Conservation (phyloP, 2,888 invertebrate genomes). For the Caenorhabditis sp. region DNA sequence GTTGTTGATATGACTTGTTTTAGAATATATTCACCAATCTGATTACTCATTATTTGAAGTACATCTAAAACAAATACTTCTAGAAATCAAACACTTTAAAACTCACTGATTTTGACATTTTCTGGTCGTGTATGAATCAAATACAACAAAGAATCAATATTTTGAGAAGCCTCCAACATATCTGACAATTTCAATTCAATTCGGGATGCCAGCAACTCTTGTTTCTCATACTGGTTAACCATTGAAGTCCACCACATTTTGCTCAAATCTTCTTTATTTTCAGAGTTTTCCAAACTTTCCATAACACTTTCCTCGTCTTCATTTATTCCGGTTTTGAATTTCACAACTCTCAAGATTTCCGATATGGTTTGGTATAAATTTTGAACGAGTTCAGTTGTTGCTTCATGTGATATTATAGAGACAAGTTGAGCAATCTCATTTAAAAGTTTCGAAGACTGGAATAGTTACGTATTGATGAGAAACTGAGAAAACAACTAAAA, state of each 20-base stretch:
- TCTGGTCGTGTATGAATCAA: slow-evolving; percentile 10
- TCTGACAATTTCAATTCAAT: slow-evolving; percentile 20
- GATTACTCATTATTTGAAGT: background rate
- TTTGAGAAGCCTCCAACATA: background rate
- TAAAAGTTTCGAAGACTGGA: slow-evolving; percentile 11
- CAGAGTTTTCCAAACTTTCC: background rate
- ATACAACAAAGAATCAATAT: slow-evolving; percentile 4
- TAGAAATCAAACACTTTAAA: too few species aligned
- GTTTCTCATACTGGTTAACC: background rate
- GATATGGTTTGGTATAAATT: slow-evolving; percentile 1
- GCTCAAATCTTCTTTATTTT: background rate
- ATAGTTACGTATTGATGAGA: too few species aligned
- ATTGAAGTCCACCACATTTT: slow-evolving; percentile 28
- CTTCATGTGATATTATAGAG: slow-evolving; percentile 11
- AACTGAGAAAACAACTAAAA: background rate
- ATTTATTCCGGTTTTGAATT: background rate
- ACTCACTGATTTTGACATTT: background rate
- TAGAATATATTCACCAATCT: slow-evolving; percentile 23
- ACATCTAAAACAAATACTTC: too few species aligned
- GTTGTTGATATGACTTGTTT: slow-evolving; percentile 7
- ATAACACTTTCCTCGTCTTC: background rate
- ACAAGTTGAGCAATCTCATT: slow-evolving; percentile 20
- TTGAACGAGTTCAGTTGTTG: slow-evolving; percentile 4
- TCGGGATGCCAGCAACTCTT: slow-evolving; percentile 6
- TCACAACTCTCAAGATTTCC: background rate